Evolutionary conservation across 2,797 vertebrate genomes (phyloP).

Genomic region (Melopsittacus undulatus): DNA sequence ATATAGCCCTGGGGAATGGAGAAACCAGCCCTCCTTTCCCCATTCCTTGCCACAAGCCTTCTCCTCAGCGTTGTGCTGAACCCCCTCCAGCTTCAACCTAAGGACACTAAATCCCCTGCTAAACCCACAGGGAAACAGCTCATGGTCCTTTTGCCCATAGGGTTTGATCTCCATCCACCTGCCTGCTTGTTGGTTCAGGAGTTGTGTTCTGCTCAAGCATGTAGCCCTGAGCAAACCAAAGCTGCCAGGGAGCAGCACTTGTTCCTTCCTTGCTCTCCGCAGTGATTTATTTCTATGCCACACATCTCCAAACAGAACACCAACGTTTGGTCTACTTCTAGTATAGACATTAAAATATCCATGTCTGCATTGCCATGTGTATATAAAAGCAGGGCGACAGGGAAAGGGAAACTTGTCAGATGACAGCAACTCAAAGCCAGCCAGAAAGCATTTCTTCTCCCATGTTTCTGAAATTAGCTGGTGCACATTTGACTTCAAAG

Average conservation of each 20-base stretch:
- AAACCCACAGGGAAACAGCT: neutral
- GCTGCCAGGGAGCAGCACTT: neutral
- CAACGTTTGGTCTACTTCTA: neutral
- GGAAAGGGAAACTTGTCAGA: slow-evolving; percentile 28
- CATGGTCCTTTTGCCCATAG: neutral
- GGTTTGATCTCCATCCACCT: neutral
- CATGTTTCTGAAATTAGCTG: slow-evolving; percentile 44
- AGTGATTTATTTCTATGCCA: slow-evolving; percentile 37
- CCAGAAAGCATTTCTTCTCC: slow-evolving; percentile 32
- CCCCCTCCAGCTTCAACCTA: neutral
- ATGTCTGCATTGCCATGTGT: neutral
- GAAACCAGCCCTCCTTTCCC: neutral
- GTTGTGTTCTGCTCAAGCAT: neutral
- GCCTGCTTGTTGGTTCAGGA: neutral
- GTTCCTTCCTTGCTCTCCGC: neutral
- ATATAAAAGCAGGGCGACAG: slow-evolving; percentile 33
- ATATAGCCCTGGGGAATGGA: neutral
- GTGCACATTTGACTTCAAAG: slow-evolving; percentile 40
- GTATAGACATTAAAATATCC: slow-evolving; percentile 5
- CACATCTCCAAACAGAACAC: slow-evolving; percentile 8
- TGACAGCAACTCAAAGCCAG: slow-evolving; percentile 14
- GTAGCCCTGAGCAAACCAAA: neutral
- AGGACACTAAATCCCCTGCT: neutral
- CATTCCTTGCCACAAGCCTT: neutral
- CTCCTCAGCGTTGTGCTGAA: neutral